Conservation (phyloP, 2,888 invertebrate genomes). For the Plebejus melissa region DNA sequence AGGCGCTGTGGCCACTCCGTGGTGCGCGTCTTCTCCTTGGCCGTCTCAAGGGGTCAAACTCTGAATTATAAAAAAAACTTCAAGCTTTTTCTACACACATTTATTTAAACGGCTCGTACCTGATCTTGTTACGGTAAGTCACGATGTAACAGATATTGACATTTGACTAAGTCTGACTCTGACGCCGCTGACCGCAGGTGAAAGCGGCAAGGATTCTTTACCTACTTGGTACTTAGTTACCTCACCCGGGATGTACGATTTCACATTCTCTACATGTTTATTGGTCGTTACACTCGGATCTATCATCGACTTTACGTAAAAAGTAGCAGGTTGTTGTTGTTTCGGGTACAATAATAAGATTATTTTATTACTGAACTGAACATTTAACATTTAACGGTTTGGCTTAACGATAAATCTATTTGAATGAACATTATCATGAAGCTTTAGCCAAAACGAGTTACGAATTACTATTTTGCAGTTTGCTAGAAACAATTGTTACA, state of each 20-base stretch:
- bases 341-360: not conserved
- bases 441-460: too few relatives aligned
- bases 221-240: slow-evolving; percentile 46
- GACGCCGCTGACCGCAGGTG: slow-evolving; percentile 43
- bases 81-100: too few relatives aligned
- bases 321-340: not conserved
- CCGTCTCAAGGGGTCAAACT: too few relatives aligned
- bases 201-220: slow-evolving; percentile 50
- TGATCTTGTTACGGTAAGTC: slow-evolving; percentile 35
- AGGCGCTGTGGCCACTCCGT: too few relatives aligned
- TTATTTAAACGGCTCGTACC: not conserved
- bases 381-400: too few relatives aligned
- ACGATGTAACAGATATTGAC: slow-evolving; percentile 39
- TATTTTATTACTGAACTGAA: too few relatives aligned
- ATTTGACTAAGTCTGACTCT: slow-evolving; percentile 37
- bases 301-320: not conserved
- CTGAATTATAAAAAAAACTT: too few relatives aligned
- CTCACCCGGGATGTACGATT: slow-evolving; percentile 41
- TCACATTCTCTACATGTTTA: slow-evolving; percentile 37
- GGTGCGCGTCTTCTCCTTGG: too few relatives aligned
- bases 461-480: too few relatives aligned
- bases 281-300: slow-evolving; percentile 29
- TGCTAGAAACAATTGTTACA: too few relatives aligned
- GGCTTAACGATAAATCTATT: too few relatives aligned
- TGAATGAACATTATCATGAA: too few relatives aligned